Conservation (phyloP, 2,888 invertebrate genomes). For the Selenia dentaria region DNA sequence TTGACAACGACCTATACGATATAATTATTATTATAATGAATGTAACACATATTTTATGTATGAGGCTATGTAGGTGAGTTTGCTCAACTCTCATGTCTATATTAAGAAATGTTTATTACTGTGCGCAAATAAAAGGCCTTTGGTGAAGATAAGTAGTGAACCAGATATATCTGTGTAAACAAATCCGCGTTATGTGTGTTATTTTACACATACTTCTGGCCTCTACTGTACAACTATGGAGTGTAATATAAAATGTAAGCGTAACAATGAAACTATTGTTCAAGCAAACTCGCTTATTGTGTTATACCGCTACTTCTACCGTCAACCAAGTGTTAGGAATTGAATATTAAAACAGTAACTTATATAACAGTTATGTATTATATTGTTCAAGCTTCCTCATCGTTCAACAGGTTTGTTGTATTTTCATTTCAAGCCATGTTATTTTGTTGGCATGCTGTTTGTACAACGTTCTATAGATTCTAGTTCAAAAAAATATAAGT, state of each 20-base stretch:
- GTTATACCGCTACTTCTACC: conserved; percentile 11
- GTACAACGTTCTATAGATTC: no score
- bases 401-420: neutral
- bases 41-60: no score
- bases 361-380: neutral
- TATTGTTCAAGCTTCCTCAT: neutral
- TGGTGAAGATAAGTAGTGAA: no score
- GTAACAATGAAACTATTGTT: conserved; percentile 30
- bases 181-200: conserved; percentile 7
- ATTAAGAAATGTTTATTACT: no score
- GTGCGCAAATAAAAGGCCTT: no score
- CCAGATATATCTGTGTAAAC: conserved; percentile 8
- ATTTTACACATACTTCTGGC: neutral
- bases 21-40: no score
- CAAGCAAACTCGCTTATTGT: conserved; percentile 19
- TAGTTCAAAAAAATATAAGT: no score
- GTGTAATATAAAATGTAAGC: conserved; percentile 1
- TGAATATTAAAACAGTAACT: conserved; percentile 5
- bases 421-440: no score
- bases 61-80: no score
- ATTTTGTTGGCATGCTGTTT: no score
- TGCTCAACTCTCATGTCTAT: no score
- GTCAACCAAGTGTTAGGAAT: neutral
- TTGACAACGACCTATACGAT: no score
- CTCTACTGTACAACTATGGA: neutral